Evolutionary conservation across 2,797 vertebrate species (phyloP), one percentile per base, ranked within the genome.

Genomic region (Peromyscus attwateri): DNA sequence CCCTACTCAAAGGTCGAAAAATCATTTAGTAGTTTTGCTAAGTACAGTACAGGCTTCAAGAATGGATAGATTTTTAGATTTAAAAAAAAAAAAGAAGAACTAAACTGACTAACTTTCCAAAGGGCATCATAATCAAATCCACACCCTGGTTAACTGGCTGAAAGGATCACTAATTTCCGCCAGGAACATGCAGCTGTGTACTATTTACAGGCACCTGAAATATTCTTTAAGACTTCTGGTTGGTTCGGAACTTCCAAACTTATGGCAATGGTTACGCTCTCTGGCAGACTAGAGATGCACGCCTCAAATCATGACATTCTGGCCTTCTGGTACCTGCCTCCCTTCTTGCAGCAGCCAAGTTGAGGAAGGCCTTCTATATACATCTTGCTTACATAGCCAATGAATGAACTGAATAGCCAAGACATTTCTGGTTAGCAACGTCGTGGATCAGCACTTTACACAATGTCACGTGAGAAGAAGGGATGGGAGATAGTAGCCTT

Each of bases 1-100:
- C n/a, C 87, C 57, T 52, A 66, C 70, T 37, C 62, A 12, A 73
- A 96, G 92, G 82, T 17, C 80, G 92, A 87, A 94, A 95, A 96
- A n/a, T 23, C 37, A 83, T 46, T 40, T 46, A 29, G 6, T 77
- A 43, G 80, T 96, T 52, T 85, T 82, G 89, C 64, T 76, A 91
- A 43, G 19, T 62, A 52, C 10, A 23, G 12, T 81, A 49, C 16
- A 64, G 11, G 43, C 46, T 43, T 73, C 66, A 92, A 64, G 37
- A 73, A 73, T n/a, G 55, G 37, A 75, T 52, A 21, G 17, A 64
- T 57, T n/a, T 73, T 55, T 55, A 46, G 55, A 29, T 57, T 6
- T 34, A 73, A 89, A 93, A 84, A 83, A 13, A 92, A 88, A 83
- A 19, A 83, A 13, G 92, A 91, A 80, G 14, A 37, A 64, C 21